Evolutionary conservation across 2,113 vertebrate species (phyloP), one percentile per base, ranked within the genome.

Genomic region (Columbina picui): DNA sequence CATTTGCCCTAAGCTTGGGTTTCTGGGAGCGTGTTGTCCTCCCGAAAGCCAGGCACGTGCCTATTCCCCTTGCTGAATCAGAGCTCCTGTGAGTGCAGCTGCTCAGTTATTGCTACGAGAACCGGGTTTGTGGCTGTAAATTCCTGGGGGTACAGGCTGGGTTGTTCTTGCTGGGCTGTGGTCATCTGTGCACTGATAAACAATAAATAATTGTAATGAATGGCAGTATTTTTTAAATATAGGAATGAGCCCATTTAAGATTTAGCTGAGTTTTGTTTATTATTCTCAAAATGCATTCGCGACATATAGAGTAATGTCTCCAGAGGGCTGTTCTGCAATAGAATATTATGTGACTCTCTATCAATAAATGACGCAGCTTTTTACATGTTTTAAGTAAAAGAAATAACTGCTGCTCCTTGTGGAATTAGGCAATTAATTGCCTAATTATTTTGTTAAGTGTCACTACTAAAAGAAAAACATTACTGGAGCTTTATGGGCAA

Each of bases 401-500:
- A 95, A 97, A 90, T 88, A 91, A 94, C 90, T 90, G 87, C 75
- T 88, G 59, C 79, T 94, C 82, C 94, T 96, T 60, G 90, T 90
- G 95, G 95, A 93, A 27, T 96, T 76, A 83, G 43, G 47, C 82
- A 95, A 88, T 96, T 96, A 95, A 95, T 94, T 96, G 55, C 75
- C 79, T 93, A 95, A 96, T 96, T 96, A 95, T 96, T 96, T 97
- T 88, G 78, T 90, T 88, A 94, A 96, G 91, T 94, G 91, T 93
- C 91, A 93, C 94, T 91, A 47, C 74, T 90, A 93, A 87, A 97
- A 96, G 74, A 77, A 96, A 96, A 97, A 96, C 82, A 96, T 91
- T 88, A 70, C 67, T 74, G 36, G 34, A 95, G 63, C 59, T 97
- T 96, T 96, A 96, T 43, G 64, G 50, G 78, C 55, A 80, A 87